These are phyloP conservation scores for Vespertilio murinus DNA, from an alignment of 2,797 vertebrate genomes.

Conservation along the genomic window DNA sequence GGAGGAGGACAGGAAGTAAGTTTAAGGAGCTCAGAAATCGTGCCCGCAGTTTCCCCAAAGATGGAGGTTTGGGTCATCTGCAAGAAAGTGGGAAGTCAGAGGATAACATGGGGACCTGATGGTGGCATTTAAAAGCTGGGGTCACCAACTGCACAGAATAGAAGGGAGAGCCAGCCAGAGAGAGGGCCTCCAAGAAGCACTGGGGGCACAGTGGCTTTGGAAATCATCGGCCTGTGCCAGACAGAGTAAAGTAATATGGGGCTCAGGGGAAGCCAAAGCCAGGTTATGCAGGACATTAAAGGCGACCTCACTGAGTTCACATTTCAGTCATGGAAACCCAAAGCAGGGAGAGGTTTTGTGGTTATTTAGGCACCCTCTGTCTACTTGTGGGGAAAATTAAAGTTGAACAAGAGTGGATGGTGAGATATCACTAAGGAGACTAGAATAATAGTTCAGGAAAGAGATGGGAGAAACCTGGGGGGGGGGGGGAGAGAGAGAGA, in stretches of 20 bases:
- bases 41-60: background rate
- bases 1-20: background rate
- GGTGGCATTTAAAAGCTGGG: background rate
- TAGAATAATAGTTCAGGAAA: background rate
- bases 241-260: background rate
- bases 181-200: background rate
- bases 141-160: background rate
- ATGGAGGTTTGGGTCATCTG: background rate
- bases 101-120: background rate
- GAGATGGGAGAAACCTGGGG: background rate
- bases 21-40: background rate
- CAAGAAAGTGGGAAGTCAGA: background rate
- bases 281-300: fast-evolving
- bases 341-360: background rate
- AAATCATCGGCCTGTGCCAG: fast-evolving
- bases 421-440: background rate
- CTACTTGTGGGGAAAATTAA: background rate
- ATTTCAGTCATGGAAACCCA: background rate
- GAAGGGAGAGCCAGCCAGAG: background rate
- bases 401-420: background rate
- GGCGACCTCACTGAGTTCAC: fast-evolving
- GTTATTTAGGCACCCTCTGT: background rate
- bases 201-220: background rate
- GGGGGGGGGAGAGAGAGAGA: too few relatives aligned
- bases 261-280: background rate